Evolutionary conservation across 1,140 invertebrate species (phyloP).

Genomic region (Brachionus paranguensis): DNA sequence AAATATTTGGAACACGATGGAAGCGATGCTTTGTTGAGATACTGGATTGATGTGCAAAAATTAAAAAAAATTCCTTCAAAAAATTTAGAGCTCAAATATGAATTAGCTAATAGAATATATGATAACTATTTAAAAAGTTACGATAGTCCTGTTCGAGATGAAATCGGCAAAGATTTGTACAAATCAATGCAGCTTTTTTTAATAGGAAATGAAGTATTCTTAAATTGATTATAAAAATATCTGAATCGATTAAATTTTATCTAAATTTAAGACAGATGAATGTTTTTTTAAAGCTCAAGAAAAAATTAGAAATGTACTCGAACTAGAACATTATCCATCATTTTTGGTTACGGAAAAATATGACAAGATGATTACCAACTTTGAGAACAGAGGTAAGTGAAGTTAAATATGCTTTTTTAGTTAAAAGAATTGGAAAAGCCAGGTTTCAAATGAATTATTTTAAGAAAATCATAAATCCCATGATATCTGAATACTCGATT

Average conservation of each 20-base stretch:
- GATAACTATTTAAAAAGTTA: slow-evolving; percentile 67
- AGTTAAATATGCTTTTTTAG: background rate
- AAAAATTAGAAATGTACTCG: slow-evolving; percentile 68
- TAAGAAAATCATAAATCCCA: too few species aligned
- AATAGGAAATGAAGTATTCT: slow-evolving; percentile 65
- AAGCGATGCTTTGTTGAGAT: slow-evolving; percentile 56
- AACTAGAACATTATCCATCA: slow-evolving; percentile 79
- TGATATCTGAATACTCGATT: too few species aligned
- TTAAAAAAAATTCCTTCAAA: slow-evolving; percentile 56
- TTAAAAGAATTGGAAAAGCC: background rate
- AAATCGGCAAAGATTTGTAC: slow-evolving; percentile 55
- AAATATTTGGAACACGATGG: slow-evolving; percentile 27
- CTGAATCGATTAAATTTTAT: too few species aligned
- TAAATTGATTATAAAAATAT: background rate
- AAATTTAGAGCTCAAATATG: slow-evolving; percentile 64
- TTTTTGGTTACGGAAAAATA: slow-evolving; percentile 80
- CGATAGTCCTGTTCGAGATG: slow-evolving; percentile 44
- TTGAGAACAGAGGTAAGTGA: background rate
- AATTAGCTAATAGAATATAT: slow-evolving; percentile 80
- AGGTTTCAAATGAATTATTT: too few species aligned
- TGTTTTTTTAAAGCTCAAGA: slow-evolving; percentile 80
- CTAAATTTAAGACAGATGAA: slow-evolving; percentile 64
- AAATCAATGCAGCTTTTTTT: slow-evolving; percentile 80
- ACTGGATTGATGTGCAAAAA: slow-evolving; percentile 80
- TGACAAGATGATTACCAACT: slow-evolving; percentile 56